phyloP scores from a whole-genome alignment of 2,888 invertebrate species.

The Tachina fera region DNA sequence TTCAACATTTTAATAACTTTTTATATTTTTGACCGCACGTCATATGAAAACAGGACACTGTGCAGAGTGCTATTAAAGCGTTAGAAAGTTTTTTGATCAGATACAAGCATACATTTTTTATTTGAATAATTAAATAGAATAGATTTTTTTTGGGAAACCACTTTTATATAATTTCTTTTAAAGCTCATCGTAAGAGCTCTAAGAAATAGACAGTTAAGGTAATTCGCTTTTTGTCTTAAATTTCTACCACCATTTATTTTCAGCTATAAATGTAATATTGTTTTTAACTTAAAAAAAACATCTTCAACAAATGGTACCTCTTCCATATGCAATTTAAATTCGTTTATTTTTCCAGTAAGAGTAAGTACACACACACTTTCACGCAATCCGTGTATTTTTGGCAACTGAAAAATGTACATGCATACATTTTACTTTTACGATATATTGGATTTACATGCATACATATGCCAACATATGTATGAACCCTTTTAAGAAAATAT shows the following conservation, averaged over 20 bases:
- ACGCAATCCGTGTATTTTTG: conserved; percentile 41
- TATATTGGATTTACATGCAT: not conserved
- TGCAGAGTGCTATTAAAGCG: no score
- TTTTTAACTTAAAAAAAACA: conserved; percentile 4
- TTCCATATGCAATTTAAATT: conserved; percentile 30
- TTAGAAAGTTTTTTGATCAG: no score
- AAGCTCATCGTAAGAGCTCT: no score
- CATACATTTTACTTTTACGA: not conserved
- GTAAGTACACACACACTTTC: not conserved
- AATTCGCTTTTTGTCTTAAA: not conserved
- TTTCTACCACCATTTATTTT: not conserved
- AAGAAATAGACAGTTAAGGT: no score
- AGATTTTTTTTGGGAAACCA: no score
- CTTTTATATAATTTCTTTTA: no score
- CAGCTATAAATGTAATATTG: not conserved
- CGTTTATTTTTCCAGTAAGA: conserved; percentile 8
- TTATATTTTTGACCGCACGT: no score
- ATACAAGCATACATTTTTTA: no score
- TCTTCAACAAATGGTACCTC: conserved; percentile 17
- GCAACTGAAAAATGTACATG: conserved; percentile 6
- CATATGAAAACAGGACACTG: no score
- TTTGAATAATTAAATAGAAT: no score
- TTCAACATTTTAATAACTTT: no score
- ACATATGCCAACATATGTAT: not conserved
- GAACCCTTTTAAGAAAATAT: not conserved